Base-by-base conservation (phyloP, 2,888 invertebrate species). In the Ceratothoa steindachneri region DNA sequence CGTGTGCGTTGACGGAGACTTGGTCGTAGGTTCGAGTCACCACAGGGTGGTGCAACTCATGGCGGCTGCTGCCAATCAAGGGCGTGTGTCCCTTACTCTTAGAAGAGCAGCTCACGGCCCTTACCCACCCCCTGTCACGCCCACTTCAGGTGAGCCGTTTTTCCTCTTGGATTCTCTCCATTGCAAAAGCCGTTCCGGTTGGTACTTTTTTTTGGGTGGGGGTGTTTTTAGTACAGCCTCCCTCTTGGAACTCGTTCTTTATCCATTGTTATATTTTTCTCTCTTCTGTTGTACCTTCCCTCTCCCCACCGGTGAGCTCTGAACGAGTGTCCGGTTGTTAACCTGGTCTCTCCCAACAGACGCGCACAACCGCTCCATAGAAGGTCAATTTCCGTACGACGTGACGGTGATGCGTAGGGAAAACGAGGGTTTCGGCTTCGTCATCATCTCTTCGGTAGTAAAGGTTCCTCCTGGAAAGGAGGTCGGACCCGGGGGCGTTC, bases 341-440 rank as follows among this genome's bases (percentile, higher is more conserved):
- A n/a, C n/a, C n/a, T n/a, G n/a, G n/a, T n/a, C n/a, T n/a, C n/a
- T n/a, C n/a, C n/a, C n/a, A n/a, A 30, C 80, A 86, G 80, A 80
- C 28, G 66, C 74, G 24, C 80, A 78, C 55, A 78, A 80, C 52
- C 72, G 78, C 31, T 80, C 77, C 31, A 55, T 77, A 64, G 81
- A 81, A 67, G 64, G 76, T 41, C 73, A 75, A 12, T 84, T 87
- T 83, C 94, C 96, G 0, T 96, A 96, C 82, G 95, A 97, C 85
- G 95, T 98, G 2, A 91, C 93, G 0, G 93, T 98, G 0, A 91
- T 91, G 77, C 87, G 97, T 69, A 89, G 90, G 83, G 96, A 97
- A 82, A 93, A 91, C 80, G 98, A 99, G 85, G 98, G 98, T 2
- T 99, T 99, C 84, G 99, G 99, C 12, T 99, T 99, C 85, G 97